Percentiles rank a stretch among this genome's conserved stretches.
phyloP scores from a whole-genome alignment of 1,140 invertebrate genomes.

The Brachionus rubens region DNA sequence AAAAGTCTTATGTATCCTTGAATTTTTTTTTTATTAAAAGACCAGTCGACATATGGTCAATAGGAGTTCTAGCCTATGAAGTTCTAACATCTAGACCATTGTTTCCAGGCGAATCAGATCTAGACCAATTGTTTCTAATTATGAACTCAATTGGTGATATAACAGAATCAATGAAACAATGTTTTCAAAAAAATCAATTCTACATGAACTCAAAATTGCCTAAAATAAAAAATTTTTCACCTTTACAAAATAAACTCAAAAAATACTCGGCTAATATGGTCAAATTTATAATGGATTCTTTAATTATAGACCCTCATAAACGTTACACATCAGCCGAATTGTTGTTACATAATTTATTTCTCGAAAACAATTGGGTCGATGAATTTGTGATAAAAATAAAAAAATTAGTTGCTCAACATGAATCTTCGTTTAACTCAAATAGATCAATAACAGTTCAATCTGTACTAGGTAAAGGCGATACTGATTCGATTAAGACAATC shows the following conservation, averaged over 20 bases:
- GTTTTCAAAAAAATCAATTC: slow-evolving; percentile 36
- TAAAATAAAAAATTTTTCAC: slow-evolving; percentile 32
- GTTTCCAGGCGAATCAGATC: slow-evolving; percentile 61
- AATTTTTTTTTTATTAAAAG: slow-evolving; percentile 47
- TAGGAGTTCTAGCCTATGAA: slow-evolving; percentile 59
- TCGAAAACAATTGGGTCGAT: slow-evolving; percentile 18
- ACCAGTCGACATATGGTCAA: slow-evolving; percentile 61
- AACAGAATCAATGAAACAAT: slow-evolving; percentile 33
- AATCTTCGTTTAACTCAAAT: not conserved
- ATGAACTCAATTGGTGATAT: slow-evolving; percentile 57
- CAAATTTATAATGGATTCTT: slow-evolving; percentile 16
- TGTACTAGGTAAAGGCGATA: slow-evolving; percentile 5
- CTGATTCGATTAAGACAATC: not conserved
- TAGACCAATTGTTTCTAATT: slow-evolving; percentile 61
- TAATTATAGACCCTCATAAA: slow-evolving; percentile 38
- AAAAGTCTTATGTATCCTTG: no score
- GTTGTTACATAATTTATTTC: slow-evolving; percentile 18
- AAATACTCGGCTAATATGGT: slow-evolving; percentile 6
- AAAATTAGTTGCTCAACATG: not conserved
- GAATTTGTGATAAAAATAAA: slow-evolving; percentile 31
- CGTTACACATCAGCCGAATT: slow-evolving; percentile 32
- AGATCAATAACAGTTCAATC: not conserved
- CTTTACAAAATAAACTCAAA: slow-evolving; percentile 35
- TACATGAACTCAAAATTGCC: slow-evolving; percentile 35
- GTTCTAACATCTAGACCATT: slow-evolving; percentile 59